Conservation (phyloP, 1,140 invertebrate species). For the Apis laboriosa region DNA sequence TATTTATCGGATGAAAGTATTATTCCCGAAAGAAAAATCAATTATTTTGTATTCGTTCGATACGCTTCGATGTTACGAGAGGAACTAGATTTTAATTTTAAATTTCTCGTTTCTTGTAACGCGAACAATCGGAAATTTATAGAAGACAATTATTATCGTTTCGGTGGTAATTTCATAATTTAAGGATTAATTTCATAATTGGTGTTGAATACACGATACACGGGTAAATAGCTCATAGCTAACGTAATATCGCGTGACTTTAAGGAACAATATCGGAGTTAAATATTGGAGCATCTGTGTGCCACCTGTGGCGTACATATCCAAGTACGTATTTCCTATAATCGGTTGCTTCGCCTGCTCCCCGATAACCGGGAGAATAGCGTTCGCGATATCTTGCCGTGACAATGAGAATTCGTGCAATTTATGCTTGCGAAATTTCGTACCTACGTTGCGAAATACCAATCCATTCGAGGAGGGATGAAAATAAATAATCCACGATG, state of each 20-base stretch:
- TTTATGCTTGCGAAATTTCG: constrained; percentile 9
- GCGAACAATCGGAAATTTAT: neutral
- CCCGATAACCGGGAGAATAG: constrained; percentile 17
- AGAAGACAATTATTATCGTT: neutral
- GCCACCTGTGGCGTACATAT: constrained; percentile 45
- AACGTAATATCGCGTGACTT: constrained; percentile 30
- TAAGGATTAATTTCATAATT: too few species aligned
- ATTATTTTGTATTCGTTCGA: too few species aligned
- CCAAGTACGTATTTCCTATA: constrained; percentile 38
- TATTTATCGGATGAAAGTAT: too few species aligned
- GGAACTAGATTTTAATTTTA: too few species aligned
- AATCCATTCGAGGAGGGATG: too few species aligned
- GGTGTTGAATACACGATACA: neutral
- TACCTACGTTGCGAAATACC: neutral
- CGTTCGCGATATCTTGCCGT: neutral
- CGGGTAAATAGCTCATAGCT: constrained; percentile 11
- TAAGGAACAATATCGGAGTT: constrained; percentile 44
- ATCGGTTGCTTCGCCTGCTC: constrained; percentile 16
- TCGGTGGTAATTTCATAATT: constrained; percentile 9
- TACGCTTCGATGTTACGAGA: too few species aligned
- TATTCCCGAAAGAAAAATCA: too few species aligned
- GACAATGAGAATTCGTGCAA: too few species aligned
- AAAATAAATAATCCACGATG: neutral
- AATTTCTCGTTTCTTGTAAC: neutral
- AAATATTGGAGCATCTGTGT: constrained; percentile 43